Conservation (phyloP, 2,797 vertebrate genomes). For the Oreochromis grahami region DNA sequence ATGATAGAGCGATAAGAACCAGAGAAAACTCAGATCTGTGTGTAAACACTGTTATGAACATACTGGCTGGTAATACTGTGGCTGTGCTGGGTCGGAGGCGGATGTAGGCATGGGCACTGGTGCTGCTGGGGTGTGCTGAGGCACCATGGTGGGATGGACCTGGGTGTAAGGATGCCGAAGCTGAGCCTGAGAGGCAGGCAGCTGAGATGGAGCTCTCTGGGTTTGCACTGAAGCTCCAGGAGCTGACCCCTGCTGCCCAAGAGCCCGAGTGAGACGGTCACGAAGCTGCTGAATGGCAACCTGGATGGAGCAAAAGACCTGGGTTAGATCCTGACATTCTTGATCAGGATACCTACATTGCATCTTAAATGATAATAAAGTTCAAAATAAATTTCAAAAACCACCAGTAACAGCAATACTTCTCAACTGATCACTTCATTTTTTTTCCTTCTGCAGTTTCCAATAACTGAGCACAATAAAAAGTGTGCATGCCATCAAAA, state of each 20-base stretch:
- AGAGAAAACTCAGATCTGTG: not conserved
- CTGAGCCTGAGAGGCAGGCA: constrained; percentile 41
- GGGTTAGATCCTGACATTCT: not conserved
- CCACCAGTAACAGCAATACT: not conserved
- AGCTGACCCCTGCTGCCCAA: constrained; percentile 72
- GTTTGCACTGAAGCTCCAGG: constrained; percentile 41
- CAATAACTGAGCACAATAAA: not conserved
- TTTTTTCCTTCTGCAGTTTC: not conserved
- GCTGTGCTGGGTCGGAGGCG: constrained; percentile 22
- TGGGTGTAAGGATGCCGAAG: constrained; percentile 62
- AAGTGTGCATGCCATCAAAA: not conserved
- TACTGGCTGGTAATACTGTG: constrained; percentile 79
- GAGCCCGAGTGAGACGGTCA: constrained; percentile 85
- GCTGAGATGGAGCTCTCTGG: constrained; percentile 43
- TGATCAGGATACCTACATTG: not conserved
- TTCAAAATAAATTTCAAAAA: not conserved
- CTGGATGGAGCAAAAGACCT: constrained; percentile 46
- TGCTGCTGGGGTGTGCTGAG: constrained; percentile 44
- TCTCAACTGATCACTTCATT: not conserved
- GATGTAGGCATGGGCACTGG: constrained; percentile 21
- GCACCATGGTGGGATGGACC: constrained; percentile 58
- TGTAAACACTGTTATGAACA: not conserved
- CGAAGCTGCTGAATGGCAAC: constrained; percentile 82
- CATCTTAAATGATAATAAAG: not conserved
- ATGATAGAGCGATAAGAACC: not conserved